phyloP scores from a whole-genome alignment of 2,888 invertebrate species.

The Hydraecia micacea region DNA sequence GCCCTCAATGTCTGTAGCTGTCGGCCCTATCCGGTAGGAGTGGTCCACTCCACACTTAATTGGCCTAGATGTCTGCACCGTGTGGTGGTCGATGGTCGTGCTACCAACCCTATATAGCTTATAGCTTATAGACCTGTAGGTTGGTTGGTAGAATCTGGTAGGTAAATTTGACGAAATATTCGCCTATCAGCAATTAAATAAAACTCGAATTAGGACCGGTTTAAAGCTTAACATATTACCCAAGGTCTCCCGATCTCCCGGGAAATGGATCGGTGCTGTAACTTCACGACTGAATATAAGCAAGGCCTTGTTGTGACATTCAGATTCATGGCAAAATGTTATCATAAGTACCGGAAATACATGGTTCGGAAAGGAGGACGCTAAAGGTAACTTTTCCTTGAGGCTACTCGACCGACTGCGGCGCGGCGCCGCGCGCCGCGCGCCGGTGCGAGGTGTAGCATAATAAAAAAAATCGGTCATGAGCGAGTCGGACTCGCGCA shows the following conservation, averaged over 20 bases:
- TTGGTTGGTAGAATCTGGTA: neutral
- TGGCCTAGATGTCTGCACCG: neutral
- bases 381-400: slow-evolving; percentile 7
- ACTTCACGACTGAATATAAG: slow-evolving; percentile 3
- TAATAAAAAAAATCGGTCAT: neutral
- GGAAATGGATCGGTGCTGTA: slow-evolving; percentile 18
- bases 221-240: slow-evolving; percentile 10
- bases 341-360: slow-evolving; percentile 28
- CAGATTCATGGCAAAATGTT: slow-evolving; percentile 42
- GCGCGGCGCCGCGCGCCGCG: no score
- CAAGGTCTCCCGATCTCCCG: slow-evolving; percentile 14
- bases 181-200: neutral
- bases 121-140: neutral
- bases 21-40: neutral
- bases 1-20: neutral
- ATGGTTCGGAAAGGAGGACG: slow-evolving; percentile 3
- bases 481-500: no score
- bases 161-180: neutral
- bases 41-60: neutral
- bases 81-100: neutral
- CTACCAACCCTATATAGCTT: neutral
- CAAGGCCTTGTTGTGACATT: slow-evolving; percentile 41
- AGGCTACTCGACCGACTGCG: neutral
- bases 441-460: no score
- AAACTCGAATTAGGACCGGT: slow-evolving; percentile 21